phyloP scores from a whole-genome alignment of 2,797 vertebrate species.

The Rhyacichthys aspro region DNA sequence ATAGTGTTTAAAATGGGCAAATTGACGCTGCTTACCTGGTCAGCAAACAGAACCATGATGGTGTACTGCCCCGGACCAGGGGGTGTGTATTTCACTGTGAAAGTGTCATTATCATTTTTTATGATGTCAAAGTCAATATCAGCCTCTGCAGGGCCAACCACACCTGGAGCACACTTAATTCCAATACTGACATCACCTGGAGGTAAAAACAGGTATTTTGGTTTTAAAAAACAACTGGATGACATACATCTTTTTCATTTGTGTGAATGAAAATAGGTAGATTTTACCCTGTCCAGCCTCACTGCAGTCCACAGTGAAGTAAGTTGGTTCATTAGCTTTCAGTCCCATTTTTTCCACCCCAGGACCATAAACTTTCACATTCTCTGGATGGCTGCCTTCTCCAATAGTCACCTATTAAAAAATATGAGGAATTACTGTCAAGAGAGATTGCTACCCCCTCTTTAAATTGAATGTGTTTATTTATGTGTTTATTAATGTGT shows the following conservation, averaged over 20 bases:
- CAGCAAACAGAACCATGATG: conserved; percentile 97
- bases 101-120: conserved; percentile 98
- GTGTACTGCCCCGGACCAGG: conserved; percentile 92
- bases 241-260: conserved; percentile 48
- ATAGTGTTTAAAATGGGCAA: neutral
- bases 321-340: conserved; percentile 93
- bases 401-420: conserved; percentile 87
- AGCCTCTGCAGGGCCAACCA: conserved; percentile 90
- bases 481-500: too few species aligned
- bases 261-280: conserved; percentile 25
- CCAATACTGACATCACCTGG: conserved; percentile 96
- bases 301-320: conserved; percentile 95
- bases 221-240: conserved; percentile 46
- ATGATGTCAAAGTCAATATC: conserved; percentile 98
- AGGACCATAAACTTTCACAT: conserved; percentile 93
- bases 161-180: conserved; percentile 93
- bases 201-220: too few species aligned
- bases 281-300: conserved; percentile 92
- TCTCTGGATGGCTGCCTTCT: conserved; percentile 90
- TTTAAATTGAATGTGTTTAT: too few species aligned
- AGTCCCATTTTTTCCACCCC: conserved; percentile 95
- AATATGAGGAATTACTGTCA: neutral
- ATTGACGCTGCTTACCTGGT: conserved; percentile 81
- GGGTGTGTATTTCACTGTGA: conserved; percentile 95
- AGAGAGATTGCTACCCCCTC: neutral